Percentiles rank a stretch among this genome's conserved stretches.
phyloP scores from a whole-genome alignment of 1,140 invertebrate species.

The Penaeus japonicus region DNA sequence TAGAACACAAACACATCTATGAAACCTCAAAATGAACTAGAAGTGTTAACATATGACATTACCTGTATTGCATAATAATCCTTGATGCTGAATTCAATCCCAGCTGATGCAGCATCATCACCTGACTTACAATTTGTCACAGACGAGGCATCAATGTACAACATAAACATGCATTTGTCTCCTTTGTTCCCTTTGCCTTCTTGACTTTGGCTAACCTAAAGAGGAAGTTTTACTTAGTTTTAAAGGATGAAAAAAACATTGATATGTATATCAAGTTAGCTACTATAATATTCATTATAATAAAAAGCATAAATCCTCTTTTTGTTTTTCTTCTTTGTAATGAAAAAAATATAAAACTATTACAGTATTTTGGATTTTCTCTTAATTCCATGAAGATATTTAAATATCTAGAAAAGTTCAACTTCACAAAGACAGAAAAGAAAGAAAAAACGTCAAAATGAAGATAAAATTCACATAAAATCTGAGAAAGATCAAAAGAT shows the following conservation, averaged over 20 bases:
- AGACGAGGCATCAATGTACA: conserved; percentile 82
- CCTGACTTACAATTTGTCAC: conserved; percentile 70
- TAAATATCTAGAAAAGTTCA: background rate
- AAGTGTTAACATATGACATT: background rate
- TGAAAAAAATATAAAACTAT: no score
- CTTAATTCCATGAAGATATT: background rate
- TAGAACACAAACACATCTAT: background rate
- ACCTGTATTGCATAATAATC: conserved; percentile 79
- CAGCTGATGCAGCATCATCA: conserved; percentile 70
- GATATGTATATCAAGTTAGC: no score
- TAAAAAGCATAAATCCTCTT: no score
- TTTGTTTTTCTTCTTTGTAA: no score
- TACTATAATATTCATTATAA: no score
- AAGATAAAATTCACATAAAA: background rate
- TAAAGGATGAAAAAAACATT: no score
- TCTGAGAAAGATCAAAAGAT: background rate
- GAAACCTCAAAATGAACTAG: background rate
- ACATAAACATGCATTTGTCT: conserved; percentile 72
- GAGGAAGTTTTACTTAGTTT: conserved; percentile 10
- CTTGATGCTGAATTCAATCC: conserved; percentile 70
- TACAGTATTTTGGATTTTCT: background rate
- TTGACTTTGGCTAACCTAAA: conserved; percentile 65
- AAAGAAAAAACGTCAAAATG: background rate
- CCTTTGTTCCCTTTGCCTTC: conserved; percentile 65
- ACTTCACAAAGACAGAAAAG: background rate